A percentile compares a stretch with the other conserved stretches of the same genome.
phyloP scores from a whole-genome alignment of 2,888 invertebrate genomes.

The Norana najaformis region DNA sequence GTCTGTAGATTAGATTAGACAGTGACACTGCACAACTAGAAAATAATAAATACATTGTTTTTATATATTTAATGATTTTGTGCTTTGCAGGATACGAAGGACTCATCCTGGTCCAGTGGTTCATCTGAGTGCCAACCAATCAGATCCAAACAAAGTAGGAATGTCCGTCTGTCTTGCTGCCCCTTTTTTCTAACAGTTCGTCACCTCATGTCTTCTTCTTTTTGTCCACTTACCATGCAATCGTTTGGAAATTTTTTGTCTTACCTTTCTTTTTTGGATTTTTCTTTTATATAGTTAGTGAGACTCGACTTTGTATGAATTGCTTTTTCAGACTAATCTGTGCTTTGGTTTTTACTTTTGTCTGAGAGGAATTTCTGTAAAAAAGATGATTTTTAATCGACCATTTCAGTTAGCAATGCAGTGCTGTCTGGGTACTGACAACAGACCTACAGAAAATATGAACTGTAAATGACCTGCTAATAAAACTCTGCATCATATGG shows the following conservation, averaged over 20 bases:
- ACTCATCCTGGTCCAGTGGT: constrained; percentile 95
- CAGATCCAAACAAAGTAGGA: constrained; percentile 88
- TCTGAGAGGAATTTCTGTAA: background rate
- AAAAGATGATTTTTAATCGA: too few relatives aligned
- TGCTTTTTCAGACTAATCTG: background rate
- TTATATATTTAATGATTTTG: background rate
- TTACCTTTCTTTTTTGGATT: background rate
- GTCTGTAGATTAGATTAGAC: too few relatives aligned
- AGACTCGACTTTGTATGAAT: too few relatives aligned
- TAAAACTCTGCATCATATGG: too few relatives aligned
- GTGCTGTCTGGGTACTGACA: too few relatives aligned
- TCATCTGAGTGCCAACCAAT: constrained; percentile 93
- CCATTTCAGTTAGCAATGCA: too few relatives aligned
- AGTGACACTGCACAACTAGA: too few relatives aligned
- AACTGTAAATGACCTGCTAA: too few relatives aligned
- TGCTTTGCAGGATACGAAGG: constrained; percentile 60
- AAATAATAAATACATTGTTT: background rate
- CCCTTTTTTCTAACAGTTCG: background rate
- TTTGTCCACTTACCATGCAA: too few relatives aligned
- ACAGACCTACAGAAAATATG: too few relatives aligned
- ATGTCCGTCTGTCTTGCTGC: background rate
- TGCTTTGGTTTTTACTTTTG: background rate
- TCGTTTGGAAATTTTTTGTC: background rate
- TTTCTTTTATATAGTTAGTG: background rate
- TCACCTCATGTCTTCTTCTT: too few relatives aligned